These are phyloP conservation scores for Caenorhabditis wallacei DNA, from an alignment of 2,888 invertebrate species.

Conservation along the genomic window DNA sequence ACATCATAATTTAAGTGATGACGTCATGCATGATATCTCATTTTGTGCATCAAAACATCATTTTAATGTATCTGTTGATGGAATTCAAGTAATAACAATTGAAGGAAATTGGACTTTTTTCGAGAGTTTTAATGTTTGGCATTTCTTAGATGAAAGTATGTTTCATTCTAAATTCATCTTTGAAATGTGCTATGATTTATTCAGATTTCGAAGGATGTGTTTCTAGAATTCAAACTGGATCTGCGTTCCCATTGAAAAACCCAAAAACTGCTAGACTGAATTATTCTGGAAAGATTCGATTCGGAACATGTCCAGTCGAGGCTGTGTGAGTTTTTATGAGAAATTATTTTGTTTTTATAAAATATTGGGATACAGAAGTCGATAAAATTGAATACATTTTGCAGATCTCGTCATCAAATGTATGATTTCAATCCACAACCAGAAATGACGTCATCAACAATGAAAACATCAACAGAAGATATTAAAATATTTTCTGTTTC, in stretches of 20 bases:
- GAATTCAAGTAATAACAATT: constrained; percentile 73
- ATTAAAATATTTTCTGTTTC: constrained; percentile 61
- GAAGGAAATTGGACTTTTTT: constrained; percentile 82
- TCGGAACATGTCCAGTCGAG: constrained; percentile 79
- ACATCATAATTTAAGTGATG: constrained; percentile 73
- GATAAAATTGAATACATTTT: constrained; percentile 1
- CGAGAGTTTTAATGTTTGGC: constrained; percentile 80
- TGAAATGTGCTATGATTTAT: constrained; percentile 16
- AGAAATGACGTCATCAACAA: constrained; percentile 24
- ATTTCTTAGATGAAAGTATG: constrained; percentile 78
- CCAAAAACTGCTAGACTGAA: constrained; percentile 77
- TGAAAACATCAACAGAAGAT: constrained; percentile 43
- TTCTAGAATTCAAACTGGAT: constrained; percentile 80
- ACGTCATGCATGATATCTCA: constrained; percentile 79
- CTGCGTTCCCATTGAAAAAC: constrained; percentile 80
- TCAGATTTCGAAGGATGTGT: constrained; percentile 81
- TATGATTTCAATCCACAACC: constrained; percentile 57
- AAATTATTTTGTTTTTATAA: constrained; percentile 11
- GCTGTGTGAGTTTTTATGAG: constrained; percentile 66
- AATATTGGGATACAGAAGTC: too few relatives aligned
- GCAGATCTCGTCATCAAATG: constrained; percentile 54
- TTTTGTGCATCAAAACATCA: constrained; percentile 78
- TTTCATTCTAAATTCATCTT: constrained; percentile 17
- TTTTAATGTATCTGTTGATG: constrained; percentile 79
- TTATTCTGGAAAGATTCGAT: constrained; percentile 76